A percentile compares a stretch with the other conserved stretches of the same genome.
Evolutionary conservation across 2,797 vertebrate genomes (phyloP).

Genomic region (Eupleurogrammus muticus): DNA sequence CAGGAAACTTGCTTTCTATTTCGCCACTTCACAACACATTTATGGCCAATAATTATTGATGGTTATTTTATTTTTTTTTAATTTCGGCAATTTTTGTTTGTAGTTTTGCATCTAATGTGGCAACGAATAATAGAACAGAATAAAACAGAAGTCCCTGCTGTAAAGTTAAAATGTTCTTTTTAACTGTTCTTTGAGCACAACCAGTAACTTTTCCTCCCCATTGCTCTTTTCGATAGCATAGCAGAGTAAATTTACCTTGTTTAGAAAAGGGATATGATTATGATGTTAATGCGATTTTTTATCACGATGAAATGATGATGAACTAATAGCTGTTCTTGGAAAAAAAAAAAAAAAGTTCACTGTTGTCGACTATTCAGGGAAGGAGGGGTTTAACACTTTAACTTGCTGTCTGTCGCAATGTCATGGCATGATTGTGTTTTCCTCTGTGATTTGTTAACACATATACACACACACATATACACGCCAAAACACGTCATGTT

Average conservation of each 20-base stretch:
- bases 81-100: constrained; percentile 5
- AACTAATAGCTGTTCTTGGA: constrained; percentile 51
- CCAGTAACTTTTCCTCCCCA: constrained; percentile 42
- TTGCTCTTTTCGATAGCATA: constrained; percentile 60
- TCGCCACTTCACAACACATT: constrained; percentile 18
- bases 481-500: constrained; percentile 55
- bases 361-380: constrained; percentile 72
- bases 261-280: constrained; percentile 72
- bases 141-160: constrained; percentile 23
- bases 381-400: constrained; percentile 71
- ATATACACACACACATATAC: constrained; percentile 44
- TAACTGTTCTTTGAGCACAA: constrained; percentile 46
- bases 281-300: constrained; percentile 63
- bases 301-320: constrained; percentile 59
- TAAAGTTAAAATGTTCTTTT: constrained; percentile 22
- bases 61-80: neutral
- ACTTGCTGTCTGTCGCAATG: constrained; percentile 74
- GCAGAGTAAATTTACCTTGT: constrained; percentile 63
- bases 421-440: constrained; percentile 84
- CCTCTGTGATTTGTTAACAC: constrained; percentile 75
- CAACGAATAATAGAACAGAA: constrained; percentile 27
- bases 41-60: neutral
- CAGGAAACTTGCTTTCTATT: constrained; percentile 21
- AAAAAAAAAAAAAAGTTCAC: constrained; percentile 40
- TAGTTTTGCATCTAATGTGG: constrained; percentile 16